Base-by-base conservation (phyloP, 2,888 invertebrate genomes). In the Spilosoma lubricipeda region DNA sequence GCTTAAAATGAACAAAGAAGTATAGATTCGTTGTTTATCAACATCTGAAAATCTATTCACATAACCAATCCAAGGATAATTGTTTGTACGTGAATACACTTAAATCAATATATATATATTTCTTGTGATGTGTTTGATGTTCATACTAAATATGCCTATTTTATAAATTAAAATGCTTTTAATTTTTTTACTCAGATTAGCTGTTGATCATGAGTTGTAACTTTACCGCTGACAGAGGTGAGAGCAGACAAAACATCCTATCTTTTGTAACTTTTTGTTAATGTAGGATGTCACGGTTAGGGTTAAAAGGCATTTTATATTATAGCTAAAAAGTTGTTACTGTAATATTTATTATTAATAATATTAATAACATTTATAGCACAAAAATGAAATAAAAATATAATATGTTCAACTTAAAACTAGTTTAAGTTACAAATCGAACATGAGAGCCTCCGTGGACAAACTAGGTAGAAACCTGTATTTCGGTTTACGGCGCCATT, bases 11-110 rank as follows among this genome's bases (percentile, higher is more conserved):
- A 9, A 36, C 27, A 18, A 59, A 67, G 42, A 74, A 48, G 18
- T 56, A 45, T 67, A 39, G 36, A 64, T 69, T 23, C 11, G 36
- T 42, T 70, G 77, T 83, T 71, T 65, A 73, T 75, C 63, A 80
- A 76, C 79, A 87, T 85, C 82, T 83, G 76, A 81, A 86, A 84
- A 84, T 75, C 83, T 82, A 75, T 84, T 80, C 83, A 87, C 84
- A 85, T 67, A 74, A 73, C 69, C 78, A 67, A 82, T 71, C 74
- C 91, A 90, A 91, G 91, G 92, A 78, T 90, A 86, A 91, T 89
- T 83, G 87, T 75, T 70, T 48, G 42, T 84, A 88, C 88, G 89
- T 89, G 89, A 76, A 76, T 77, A 80, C 76, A 76, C 80, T 81
- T 76, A 70, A 27, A 70, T 39, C 3, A 59, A 70, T 39, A 7